Evolutionary conservation across 2,113 vertebrate genomes (phyloP), one percentile per base, ranked within the genome.

Genomic region (Felis catus): DNA sequence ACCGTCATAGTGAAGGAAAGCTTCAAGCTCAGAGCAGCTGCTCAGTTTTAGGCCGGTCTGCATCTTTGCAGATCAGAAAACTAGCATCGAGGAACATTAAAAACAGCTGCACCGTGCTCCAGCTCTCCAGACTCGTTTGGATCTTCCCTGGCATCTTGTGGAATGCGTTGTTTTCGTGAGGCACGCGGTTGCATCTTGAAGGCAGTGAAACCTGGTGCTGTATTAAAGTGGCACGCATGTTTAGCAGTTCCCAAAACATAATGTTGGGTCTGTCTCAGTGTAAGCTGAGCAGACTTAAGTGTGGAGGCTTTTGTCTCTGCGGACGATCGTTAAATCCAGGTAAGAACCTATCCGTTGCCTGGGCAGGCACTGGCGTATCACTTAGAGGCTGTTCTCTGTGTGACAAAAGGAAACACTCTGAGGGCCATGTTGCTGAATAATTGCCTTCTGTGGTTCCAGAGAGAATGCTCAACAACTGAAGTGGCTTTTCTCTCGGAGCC

Each of bases 401-500:
- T 86, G 97, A 97, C 91, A 90, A 63, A 95, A 95, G 95, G 96
- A 96, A 93, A 94, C 92, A 85, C 94, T 95, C 95, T 87, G 97
- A 98, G 86, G 83, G 74, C 94, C 86, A 13, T 81, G 33, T 93
- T 96, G 85, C 93, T 98, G 97, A 96, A 92, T 95, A 90, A 86
- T 97, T 96, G 97, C 96, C 93, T 97, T 98, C 97, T 95, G 96
- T 85, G 95, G 91, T 87, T 89, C 94, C 96, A 79, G 87, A 97
- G 97, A 81, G 86, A 96, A 93, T 82, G 39, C 39, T 89, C 91
- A 66, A 95, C 94, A 89, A 83, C 96, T 94, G 89, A 95, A 93
- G 90, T 92, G 80, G 87, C 92, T 94, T 95, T 98, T 92, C 96
- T 55, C 12, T 41, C 15, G 1, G 89, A 0, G 2, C 95, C 79